Evolutionary conservation across 2,113 vertebrate species (phyloP).

Genomic region (Cyprinus carpio): DNA sequence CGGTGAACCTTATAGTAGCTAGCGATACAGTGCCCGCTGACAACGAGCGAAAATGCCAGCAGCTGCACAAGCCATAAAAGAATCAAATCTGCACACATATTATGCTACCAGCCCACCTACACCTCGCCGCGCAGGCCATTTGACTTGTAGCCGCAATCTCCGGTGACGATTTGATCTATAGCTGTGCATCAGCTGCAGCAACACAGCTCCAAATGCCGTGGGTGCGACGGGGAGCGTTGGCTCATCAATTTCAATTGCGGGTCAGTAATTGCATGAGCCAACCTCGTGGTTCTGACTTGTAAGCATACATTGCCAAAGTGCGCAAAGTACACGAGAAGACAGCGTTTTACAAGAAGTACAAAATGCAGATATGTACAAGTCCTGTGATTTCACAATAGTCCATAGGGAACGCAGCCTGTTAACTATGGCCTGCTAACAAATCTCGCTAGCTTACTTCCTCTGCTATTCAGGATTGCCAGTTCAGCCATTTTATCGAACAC

Average conservation of each 20-base stretch:
- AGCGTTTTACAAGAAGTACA: slow-evolving; percentile 33
- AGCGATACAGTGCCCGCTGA: too few species aligned
- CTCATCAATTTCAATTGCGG: slow-evolving; percentile 56
- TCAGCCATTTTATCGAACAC: slow-evolving; percentile 19
- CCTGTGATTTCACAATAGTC: neutral
- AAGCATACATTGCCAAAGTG: too few species aligned
- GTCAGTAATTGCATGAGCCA: slow-evolving; percentile 58
- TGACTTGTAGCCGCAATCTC: neutral
- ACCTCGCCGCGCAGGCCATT: too few species aligned
- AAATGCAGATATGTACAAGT: slow-evolving; percentile 10
- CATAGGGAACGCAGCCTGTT: too few species aligned
- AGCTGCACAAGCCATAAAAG: neutral
- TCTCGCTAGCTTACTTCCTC: too few species aligned
- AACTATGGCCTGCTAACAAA: too few species aligned
- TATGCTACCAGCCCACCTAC: too few species aligned
- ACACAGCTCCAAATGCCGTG: slow-evolving; percentile 14
- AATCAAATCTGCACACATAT: neutral
- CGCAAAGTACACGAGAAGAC: neutral
- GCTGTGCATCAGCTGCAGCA: slow-evolving; percentile 7
- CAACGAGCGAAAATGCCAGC: too few species aligned
- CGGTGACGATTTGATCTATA: slow-evolving; percentile 34
- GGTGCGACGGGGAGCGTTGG: slow-evolving; percentile 24
- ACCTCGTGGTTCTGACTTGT: slow-evolving; percentile 4
- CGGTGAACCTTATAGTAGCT: too few species aligned
- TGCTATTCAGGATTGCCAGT: too few species aligned